A percentile compares a stretch with the other conserved stretches of the same genome.
Conservation (phyloP, 2,888 invertebrate genomes). For the Pandemis heparana region DNA sequence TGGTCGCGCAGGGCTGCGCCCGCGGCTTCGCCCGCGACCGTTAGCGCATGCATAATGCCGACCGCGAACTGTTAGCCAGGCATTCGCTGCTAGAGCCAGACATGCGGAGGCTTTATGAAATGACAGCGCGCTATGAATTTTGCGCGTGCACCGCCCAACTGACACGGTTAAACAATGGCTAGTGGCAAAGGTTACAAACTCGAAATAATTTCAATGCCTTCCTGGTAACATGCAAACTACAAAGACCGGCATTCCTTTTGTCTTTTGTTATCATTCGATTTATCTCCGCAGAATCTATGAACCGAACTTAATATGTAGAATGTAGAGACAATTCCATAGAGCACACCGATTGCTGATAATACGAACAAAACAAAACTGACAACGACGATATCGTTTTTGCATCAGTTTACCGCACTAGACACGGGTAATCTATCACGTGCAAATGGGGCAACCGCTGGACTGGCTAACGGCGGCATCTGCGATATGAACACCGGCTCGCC, state of each 20-base stretch:
- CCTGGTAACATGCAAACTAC: neutral
- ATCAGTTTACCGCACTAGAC: slow-evolving; percentile 56
- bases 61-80: slow-evolving; percentile 68
- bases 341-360: slow-evolving; percentile 2
- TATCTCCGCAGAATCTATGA: neutral
- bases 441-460: slow-evolving; percentile 55
- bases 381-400: slow-evolving; percentile 52
- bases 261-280: neutral
- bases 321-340: slow-evolving; percentile 4
- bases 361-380: slow-evolving; percentile 24
- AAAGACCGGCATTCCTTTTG: neutral
- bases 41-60: slow-evolving; percentile 75
- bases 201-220: slow-evolving; percentile 7
- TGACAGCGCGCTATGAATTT: slow-evolving; percentile 27
- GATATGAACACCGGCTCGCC: slow-evolving; percentile 11
- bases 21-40: slow-evolving; percentile 61
- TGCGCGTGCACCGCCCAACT: slow-evolving; percentile 31
- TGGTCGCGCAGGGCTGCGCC: slow-evolving; percentile 52
- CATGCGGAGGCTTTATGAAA: slow-evolving; percentile 17
- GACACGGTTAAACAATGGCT: slow-evolving; percentile 35
- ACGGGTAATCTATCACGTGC: slow-evolving; percentile 68
- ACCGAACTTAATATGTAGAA: neutral
- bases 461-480: slow-evolving; percentile 38
- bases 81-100: slow-evolving; percentile 3
- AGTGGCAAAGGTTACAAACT: slow-evolving; percentile 33